phyloP scores from a whole-genome alignment of 2,797 vertebrate genomes.

The Notolepis coatsorum region DNA sequence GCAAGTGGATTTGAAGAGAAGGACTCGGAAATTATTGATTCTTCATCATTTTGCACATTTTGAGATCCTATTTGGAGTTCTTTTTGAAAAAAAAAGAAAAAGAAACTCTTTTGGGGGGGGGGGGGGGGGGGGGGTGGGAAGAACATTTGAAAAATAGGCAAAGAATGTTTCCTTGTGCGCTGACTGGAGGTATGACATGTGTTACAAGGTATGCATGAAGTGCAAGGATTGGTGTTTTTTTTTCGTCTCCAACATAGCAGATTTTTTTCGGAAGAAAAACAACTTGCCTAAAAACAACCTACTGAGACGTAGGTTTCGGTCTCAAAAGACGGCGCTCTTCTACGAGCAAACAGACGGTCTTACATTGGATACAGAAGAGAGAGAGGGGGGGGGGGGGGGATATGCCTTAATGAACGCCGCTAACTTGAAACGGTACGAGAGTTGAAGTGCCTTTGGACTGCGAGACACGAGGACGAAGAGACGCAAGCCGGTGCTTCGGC shows the following conservation, averaged over 20 bases:
- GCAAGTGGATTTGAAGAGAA: constrained; percentile 31
- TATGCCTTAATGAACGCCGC: constrained; percentile 12
- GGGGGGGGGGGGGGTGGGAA: constrained; percentile 30
- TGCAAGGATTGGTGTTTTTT: constrained; percentile 57
- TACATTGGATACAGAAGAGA: constrained; percentile 19
- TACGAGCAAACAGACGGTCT: constrained; percentile 29
- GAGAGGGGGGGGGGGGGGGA: constrained; percentile 5
- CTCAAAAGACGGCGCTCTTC: constrained; percentile 12
- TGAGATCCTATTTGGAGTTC: constrained; percentile 66
- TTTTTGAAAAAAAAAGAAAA: constrained; percentile 23
- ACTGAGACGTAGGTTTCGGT: constrained; percentile 23
- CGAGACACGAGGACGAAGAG: constrained; percentile 15
- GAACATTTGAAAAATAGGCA: constrained; percentile 32
- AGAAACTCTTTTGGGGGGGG: constrained; percentile 18
- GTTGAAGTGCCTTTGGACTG: constrained; percentile 39
- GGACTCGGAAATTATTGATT: constrained; percentile 68
- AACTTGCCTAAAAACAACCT: constrained; percentile 4
- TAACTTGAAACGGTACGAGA: constrained; percentile 51
- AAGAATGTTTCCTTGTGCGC: constrained; percentile 33
- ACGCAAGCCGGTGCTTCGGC: not conserved
- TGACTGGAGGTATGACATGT: constrained; percentile 59
- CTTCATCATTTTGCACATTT: constrained; percentile 89
- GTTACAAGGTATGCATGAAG: constrained; percentile 52
- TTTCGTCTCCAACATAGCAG: constrained; percentile 23
- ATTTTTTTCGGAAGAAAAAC: constrained; percentile 12